A percentile compares a stretch with the other conserved stretches of the same genome.
Conservation (phyloP, 2,888 invertebrate genomes). For the Dasypogon diadema region DNA sequence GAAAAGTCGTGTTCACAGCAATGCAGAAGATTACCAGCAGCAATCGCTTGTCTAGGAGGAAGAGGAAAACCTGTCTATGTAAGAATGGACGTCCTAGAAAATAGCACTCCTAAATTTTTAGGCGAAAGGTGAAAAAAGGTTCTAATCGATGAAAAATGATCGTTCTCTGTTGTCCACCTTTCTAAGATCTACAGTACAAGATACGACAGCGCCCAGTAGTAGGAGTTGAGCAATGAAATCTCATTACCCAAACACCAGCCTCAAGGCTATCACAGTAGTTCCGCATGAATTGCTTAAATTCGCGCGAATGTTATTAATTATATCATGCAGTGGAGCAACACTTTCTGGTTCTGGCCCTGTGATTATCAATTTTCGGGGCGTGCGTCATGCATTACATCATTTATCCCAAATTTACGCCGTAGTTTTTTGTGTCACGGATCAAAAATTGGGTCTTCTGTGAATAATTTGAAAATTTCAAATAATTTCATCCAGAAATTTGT, state of each 20-base stretch:
- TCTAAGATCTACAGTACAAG: too few species aligned
- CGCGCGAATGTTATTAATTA: constrained; percentile 19
- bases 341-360: too few species aligned
- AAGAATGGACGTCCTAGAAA: too few species aligned
- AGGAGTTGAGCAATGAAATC: too few species aligned
- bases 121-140: too few species aligned
- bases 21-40: neutral
- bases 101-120: too few species aligned
- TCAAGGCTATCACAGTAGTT: constrained; percentile 11
- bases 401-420: constrained; percentile 14
- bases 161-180: too few species aligned
- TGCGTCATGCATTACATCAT: constrained; percentile 26
- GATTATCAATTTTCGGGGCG: constrained; percentile 27
- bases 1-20: neutral
- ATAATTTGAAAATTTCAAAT: constrained; percentile 17
- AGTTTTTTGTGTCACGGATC: constrained; percentile 13
- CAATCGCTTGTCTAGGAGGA: neutral
- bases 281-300: constrained; percentile 30
- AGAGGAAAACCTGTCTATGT: too few species aligned
- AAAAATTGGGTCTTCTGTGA: neutral
- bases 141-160: too few species aligned
- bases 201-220: too few species aligned
- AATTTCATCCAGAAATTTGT: constrained; percentile 7
- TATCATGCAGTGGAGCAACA: constrained; percentile 2
- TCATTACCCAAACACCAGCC: constrained; percentile 25